Evolutionary conservation across 2,797 vertebrate genomes (phyloP), one percentile per base, ranked within the genome.

Genomic region (Myotis vivesi): DNA sequence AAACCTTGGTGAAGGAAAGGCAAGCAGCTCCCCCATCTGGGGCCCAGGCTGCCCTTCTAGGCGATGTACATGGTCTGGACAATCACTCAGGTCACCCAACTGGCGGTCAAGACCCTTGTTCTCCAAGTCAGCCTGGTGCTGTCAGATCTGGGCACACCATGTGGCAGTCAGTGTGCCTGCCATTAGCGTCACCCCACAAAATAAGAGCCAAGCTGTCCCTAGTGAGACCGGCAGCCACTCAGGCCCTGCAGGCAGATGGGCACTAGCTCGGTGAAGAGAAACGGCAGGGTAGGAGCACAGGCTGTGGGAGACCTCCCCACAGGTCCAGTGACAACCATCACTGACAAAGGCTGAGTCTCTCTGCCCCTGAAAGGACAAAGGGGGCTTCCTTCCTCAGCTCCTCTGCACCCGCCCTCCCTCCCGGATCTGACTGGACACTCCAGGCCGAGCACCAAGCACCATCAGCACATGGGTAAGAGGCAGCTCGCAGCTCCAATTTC

Each of bases 191-290:
- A 49, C 12, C 16, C 62, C 28, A 55, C 9, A 53, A 46, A 33
- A 91, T 11, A 44, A 69, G 25, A 13, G 59, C 17, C 2, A 23
- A 53, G 25, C 16, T 2, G 57, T 33, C 49, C 84, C 84, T 5
- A 16, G 15, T 2, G 7, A 28, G 4, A 59, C 23, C 23, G 0
- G 12, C 15, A 53, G 77, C 22, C 3, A 49, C 0, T 6, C 23
- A 10, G 62, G 51, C 49, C 55, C 49, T 6, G 38, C 6, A 23
- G 75, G 51, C 5, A 4, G 76, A 53, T 20, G 20, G 64, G 23
- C 36, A 38, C 38, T 46, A 36, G 51, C 10, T 0, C 33, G 23
- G 44, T 1, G 1, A 64, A 44, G 46, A 8, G n/a, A 7, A 1
- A 8, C 10, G 7, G 9, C 9, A 8, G 9, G 3, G 62, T 3